Evolutionary conservation across 2,888 invertebrate genomes (phyloP).

Genomic region (Drosophila paucipuncta): DNA sequence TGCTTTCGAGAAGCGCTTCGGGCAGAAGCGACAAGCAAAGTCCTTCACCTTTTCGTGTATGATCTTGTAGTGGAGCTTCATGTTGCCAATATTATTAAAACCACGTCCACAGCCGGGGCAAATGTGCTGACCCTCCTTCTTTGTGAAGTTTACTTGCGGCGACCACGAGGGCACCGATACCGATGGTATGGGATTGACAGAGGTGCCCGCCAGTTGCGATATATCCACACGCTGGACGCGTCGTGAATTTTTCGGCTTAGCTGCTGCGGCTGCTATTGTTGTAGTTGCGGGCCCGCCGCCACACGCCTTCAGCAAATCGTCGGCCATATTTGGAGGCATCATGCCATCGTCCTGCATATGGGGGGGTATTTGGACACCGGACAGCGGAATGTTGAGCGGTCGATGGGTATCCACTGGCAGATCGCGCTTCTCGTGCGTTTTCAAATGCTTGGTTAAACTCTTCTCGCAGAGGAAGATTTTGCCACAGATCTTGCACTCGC

Average conservation of each 20-base stretch:
- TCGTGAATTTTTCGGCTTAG: slow-evolving; percentile 81
- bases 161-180: slow-evolving; percentile 83
- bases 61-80: slow-evolving; percentile 83
- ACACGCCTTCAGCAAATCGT: slow-evolving; percentile 80
- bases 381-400: slow-evolving; percentile 69
- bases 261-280: slow-evolving; percentile 43
- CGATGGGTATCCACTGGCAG: slow-evolving; percentile 73
- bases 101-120: slow-evolving; percentile 83
- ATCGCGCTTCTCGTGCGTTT: slow-evolving; percentile 83
- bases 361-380: slow-evolving; percentile 37
- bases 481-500: slow-evolving; percentile 82
- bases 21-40: slow-evolving; percentile 83
- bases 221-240: slow-evolving; percentile 83
- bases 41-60: slow-evolving; percentile 84
- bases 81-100: slow-evolving; percentile 83
- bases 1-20: slow-evolving; percentile 83
- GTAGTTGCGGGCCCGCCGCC: slow-evolving; percentile 57
- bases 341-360: slow-evolving; percentile 48
- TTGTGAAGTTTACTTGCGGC: slow-evolving; percentile 84
- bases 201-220: slow-evolving; percentile 80
- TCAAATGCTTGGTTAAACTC: slow-evolving; percentile 82
- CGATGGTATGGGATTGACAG: slow-evolving; percentile 82
- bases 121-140: slow-evolving; percentile 83
- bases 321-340: slow-evolving; percentile 67
- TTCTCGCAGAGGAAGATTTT: slow-evolving; percentile 83